Evolutionary conservation across 2,797 vertebrate genomes (phyloP), one percentile per base, ranked within the genome.

Genomic region (Benthosema pterotum): DNA sequence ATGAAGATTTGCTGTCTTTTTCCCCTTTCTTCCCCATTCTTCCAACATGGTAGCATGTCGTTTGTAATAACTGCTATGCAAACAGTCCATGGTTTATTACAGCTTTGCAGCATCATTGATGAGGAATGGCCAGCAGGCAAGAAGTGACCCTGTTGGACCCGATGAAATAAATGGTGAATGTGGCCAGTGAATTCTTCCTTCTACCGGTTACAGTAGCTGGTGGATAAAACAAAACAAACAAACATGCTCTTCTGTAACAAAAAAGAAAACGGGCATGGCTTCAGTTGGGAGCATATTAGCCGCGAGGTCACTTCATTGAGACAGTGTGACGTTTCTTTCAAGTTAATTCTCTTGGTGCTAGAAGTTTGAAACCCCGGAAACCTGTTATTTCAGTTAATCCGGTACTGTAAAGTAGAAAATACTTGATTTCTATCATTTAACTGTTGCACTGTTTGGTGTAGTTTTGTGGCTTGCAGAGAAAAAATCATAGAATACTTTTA

Each of bases 391-490:
- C 68, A 47, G 4, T 68, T 75, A 54, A 48, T 53, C 60, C 66
- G 50, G 71, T 60, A 63, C 72, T 80, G 72, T 74, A 50, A n/a
- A 8, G 57, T 68, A 75, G 55, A 69, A 38, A 60, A 65, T 73
- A 77, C 68, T 74, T 66, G 72, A 78, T 58, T 73, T 59, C 42
- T 25, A 15, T 53, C 42, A 59, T 66, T 53, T 25, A 69, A 42
- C 16, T 42, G 75, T 77, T 80, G 84, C 76, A 79, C 80, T 74
- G 72, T 59, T 38, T 69, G 0, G 43, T 4, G 32, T 68, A 55
- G 69, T 60, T 63, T 57, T 69, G 48, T 48, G 45, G 61, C 57
- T 52, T 11, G 6, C 55, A 49, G 54, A 57, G 42, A 42, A 49
- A n/a, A 65, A 54, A 28, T 32, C 42, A 58, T 11, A 0, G 6